Evolutionary conservation across 2,888 invertebrate species (phyloP).

Genomic region (Brenthis hecate): DNA sequence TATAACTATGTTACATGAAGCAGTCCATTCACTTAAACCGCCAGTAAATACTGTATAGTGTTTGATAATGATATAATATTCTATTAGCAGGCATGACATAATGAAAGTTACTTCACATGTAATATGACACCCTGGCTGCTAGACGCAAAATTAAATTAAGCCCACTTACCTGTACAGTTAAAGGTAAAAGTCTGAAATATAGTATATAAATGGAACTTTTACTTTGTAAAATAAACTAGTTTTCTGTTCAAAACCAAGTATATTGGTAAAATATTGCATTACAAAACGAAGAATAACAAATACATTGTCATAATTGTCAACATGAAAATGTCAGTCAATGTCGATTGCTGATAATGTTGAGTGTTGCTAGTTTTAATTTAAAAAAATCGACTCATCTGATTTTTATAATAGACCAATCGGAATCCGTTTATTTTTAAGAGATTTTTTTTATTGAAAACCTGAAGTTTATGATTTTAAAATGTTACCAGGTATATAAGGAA

Average conservation of each 20-base stretch:
- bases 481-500: too few relatives aligned
- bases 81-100: constrained; percentile 80
- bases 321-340: background rate
- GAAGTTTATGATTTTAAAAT: too few relatives aligned
- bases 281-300: constrained; percentile 13
- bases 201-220: background rate
- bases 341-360: background rate
- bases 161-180: constrained; percentile 14
- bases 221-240: background rate
- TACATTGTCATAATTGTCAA: constrained; percentile 5
- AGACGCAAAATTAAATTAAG: constrained; percentile 21
- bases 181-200: background rate
- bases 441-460: too few relatives aligned
- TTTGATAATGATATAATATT: constrained; percentile 43
- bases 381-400: background rate
- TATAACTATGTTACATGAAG: background rate
- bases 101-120: constrained; percentile 73
- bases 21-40: constrained; percentile 12
- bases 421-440: too few relatives aligned
- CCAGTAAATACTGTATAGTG: constrained; percentile 23
- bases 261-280: constrained; percentile 10
- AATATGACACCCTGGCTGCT: constrained; percentile 61
- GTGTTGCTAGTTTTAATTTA: constrained; percentile 1
- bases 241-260: constrained; percentile 18
- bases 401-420: too few relatives aligned